Evolutionary conservation across 2,797 vertebrate species (phyloP).

Genomic region (Mareca penelope): DNA sequence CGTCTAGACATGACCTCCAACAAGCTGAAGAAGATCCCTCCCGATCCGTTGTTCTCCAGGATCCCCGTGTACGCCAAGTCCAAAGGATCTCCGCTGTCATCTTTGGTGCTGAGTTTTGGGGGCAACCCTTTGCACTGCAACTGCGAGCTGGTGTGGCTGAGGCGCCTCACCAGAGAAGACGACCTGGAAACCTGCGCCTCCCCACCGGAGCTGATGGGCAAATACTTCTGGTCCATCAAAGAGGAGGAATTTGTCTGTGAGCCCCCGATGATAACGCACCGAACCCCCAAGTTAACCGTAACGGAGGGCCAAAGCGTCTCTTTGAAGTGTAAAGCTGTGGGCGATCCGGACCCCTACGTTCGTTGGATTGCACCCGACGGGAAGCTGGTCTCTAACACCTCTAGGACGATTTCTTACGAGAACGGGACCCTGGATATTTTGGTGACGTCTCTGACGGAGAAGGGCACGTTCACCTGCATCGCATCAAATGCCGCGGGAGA

Average conservation of each 20-base stretch:
- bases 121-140: conserved; percentile 92
- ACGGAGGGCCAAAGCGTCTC: conserved; percentile 86
- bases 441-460: conserved; percentile 83
- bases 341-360: conserved; percentile 90
- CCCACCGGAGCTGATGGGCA: conserved; percentile 84
- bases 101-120: conserved; percentile 88
- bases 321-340: conserved; percentile 91
- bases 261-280: conserved; percentile 88
- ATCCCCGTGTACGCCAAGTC: conserved; percentile 89
- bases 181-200: conserved; percentile 93
- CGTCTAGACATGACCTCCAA: conserved; percentile 93
- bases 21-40: conserved; percentile 90
- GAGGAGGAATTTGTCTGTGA: conserved; percentile 92
- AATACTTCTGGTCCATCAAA: conserved; percentile 90
- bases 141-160: conserved; percentile 90
- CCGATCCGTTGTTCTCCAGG: conserved; percentile 87
- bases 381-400: conserved; percentile 89
- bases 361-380: conserved; percentile 94
- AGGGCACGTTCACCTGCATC: conserved; percentile 91
- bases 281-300: conserved; percentile 82
- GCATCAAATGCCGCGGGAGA: conserved; percentile 93
- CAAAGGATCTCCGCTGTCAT: conserved; percentile 83
- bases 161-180: conserved; percentile 87
- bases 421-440: conserved; percentile 92
- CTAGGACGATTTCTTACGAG: conserved; percentile 85